Conservation (phyloP, 53 echinoderm and acorn worm species). For the Patiria pectinifera region DNA sequence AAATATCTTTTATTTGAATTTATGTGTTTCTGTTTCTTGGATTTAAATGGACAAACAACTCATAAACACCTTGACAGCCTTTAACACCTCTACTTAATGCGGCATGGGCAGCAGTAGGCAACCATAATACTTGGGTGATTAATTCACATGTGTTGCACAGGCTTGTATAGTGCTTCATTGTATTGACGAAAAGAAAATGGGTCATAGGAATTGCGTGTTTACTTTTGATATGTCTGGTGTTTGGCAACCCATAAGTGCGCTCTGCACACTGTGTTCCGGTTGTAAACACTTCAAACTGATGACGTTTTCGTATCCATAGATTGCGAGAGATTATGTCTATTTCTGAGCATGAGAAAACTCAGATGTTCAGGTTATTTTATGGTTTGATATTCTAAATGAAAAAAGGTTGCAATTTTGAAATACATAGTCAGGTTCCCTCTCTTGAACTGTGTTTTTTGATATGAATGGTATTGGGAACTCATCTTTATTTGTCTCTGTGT, state of each 20-base stretch:
- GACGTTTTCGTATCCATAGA: constrained; percentile 16
- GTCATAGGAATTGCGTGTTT: constrained; percentile 47
- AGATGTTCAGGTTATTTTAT: not conserved
- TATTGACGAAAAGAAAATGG: constrained; percentile 17
- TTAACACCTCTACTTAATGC: not conserved
- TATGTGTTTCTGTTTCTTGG: not conserved
- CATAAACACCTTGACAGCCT: not conserved
- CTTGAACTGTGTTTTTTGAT: not conserved
- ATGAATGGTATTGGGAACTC: not conserved
- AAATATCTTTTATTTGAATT: too few species aligned
- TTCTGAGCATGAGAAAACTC: not conserved
- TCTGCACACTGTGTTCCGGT: constrained; percentile 34
- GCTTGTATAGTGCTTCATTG: constrained; percentile 10
- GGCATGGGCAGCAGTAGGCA: not conserved
- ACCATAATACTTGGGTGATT: constrained; percentile 1
- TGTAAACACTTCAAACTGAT: constrained; percentile 54
- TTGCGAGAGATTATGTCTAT: not conserved
- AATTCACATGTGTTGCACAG: not conserved
- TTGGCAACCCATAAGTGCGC: constrained; percentile 37
- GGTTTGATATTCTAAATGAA: not conserved
- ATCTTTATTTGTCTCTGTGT: not conserved
- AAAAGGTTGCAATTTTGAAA: not conserved
- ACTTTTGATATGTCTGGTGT: constrained; percentile 35
- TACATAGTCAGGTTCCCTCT: not conserved
- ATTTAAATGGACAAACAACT: not conserved